Base-by-base conservation (phyloP, 2,113 vertebrate species). In the Apeltes quadracus region DNA sequence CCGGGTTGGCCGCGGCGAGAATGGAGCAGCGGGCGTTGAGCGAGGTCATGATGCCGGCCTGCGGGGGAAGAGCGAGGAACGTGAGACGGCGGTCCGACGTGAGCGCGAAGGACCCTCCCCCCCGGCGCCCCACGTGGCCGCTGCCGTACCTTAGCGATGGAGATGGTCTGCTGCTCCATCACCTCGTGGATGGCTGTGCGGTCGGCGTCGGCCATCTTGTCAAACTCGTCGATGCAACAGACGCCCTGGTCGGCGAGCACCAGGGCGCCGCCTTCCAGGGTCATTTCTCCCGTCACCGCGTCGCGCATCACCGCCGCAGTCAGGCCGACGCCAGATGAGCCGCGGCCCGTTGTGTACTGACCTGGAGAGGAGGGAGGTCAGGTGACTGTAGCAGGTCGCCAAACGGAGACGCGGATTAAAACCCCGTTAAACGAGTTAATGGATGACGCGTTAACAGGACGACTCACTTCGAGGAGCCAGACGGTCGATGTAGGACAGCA, bases 151-250 rank as follows among this genome's bases (percentile, higher is more conserved):
- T 98, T 98, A 43, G 97, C 97, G 1, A 98, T 96, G 58, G 97
- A 96, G 81, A 98, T 94, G 39, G 96, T 97, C 87, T 98, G 97
- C 84, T 98, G 97, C 38, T 98, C 97, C 97, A 98, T 97, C 65
- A 96, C 97, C 75, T 98, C 96, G 0, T 98, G 96, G 82, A 98
- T 96, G 81, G 97, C 95, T 0, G 96, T 96, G 43, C 97, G 94
- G 84, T 98, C 97, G 0, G 91, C 90, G 10, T 98, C 97, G 0
- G 95, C 94, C 96, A 98, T 97, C 84, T 98, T 98, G 81, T 98
- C 97, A 51, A 98, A 98, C 85, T 98, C 97, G 0, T 98, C 97
- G 0, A 98, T 98, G 87, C 96, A 97, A 87, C 97, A 98, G 29
- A 98, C 88, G 0, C 97, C 97, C 67, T 87, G 92, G 90, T 98